Conservation (phyloP, 53 echinoderm and acorn worm species). For the Apostichopus leukothele region DNA sequence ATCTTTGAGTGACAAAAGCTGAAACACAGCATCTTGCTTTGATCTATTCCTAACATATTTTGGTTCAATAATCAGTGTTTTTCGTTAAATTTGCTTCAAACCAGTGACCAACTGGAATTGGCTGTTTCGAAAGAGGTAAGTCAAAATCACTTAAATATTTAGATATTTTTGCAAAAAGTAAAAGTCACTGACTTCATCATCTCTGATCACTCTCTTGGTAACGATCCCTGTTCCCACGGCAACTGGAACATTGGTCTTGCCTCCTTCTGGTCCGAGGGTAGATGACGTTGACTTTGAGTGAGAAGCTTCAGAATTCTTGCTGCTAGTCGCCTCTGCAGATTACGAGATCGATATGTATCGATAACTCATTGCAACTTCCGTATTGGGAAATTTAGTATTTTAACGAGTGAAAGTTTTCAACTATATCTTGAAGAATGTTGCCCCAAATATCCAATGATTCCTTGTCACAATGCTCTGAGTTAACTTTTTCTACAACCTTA, state of each 20-base stretch:
- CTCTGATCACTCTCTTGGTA: slow-evolving; percentile 83
- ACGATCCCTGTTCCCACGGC: slow-evolving; percentile 85
- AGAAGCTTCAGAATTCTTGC: slow-evolving; percentile 57
- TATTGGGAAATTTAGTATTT: too few relatives aligned
- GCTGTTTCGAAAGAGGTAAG: too few relatives aligned
- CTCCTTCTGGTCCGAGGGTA: slow-evolving; percentile 55
- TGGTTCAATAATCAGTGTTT: too few relatives aligned
- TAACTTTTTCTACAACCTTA: too few relatives aligned
- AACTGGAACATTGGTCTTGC: slow-evolving; percentile 74
- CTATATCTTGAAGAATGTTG: too few relatives aligned
- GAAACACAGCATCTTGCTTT: too few relatives aligned
- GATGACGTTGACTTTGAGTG: slow-evolving; percentile 76
- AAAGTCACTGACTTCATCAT: slow-evolving; percentile 63
- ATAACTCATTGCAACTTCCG: too few relatives aligned
- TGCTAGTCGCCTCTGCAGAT: slow-evolving; percentile 54
- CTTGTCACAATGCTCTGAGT: not conserved
- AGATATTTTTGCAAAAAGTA: not conserved
- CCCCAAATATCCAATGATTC: not conserved
- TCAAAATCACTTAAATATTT: not conserved
- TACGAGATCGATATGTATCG: too few relatives aligned
- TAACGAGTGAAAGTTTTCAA: too few relatives aligned
- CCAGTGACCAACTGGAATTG: too few relatives aligned
- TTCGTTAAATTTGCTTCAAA: not conserved
- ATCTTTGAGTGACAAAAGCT: too few relatives aligned
- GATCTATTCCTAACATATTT: not conserved